These are phyloP conservation scores for Vanessa atalanta DNA, from an alignment of 1,140 invertebrate genomes.

Conservation along the genomic window DNA sequence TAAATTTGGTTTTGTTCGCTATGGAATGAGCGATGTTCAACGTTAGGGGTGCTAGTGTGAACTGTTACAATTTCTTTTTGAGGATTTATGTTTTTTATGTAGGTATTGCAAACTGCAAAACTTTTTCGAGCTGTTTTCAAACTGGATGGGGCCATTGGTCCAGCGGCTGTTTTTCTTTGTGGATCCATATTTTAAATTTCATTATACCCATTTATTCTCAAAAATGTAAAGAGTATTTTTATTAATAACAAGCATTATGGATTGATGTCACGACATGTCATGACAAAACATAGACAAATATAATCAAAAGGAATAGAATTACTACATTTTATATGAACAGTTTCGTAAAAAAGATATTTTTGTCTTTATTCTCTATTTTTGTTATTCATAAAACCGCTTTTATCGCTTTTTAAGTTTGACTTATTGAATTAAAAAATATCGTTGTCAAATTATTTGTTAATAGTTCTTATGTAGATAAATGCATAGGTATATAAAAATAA, in stretches of 20 bases:
- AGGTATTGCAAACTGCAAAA: conserved; percentile 54
- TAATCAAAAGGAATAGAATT: too few relatives aligned
- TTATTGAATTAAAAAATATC: too few relatives aligned
- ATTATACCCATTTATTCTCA: background rate
- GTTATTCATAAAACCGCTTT: too few relatives aligned
- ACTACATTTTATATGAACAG: too few relatives aligned
- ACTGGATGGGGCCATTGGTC: conserved; percentile 11
- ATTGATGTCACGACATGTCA: background rate
- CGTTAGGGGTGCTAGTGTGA: conserved; percentile 63
- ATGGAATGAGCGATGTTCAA: conserved; percentile 54
- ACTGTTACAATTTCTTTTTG: conserved; percentile 66
- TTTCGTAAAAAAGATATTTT: too few relatives aligned
- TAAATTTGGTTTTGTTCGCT: conserved; percentile 66
- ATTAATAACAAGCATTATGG: background rate
- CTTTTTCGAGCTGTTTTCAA: conserved; percentile 22
- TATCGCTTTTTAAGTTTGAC: too few relatives aligned
- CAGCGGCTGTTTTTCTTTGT: conserved; percentile 4
- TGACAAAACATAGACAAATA: too few relatives aligned
- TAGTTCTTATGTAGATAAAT: too few relatives aligned
- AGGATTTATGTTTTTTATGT: conserved; percentile 45
- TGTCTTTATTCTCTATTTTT: too few relatives aligned
- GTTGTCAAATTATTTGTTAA: too few relatives aligned
- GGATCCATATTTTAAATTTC: conserved; percentile 12
- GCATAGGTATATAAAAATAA: too few relatives aligned
- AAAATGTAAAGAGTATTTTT: background rate